phyloP scores from a whole-genome alignment of 2,888 invertebrate genomes.

The Epinotia brunnichana region DNA sequence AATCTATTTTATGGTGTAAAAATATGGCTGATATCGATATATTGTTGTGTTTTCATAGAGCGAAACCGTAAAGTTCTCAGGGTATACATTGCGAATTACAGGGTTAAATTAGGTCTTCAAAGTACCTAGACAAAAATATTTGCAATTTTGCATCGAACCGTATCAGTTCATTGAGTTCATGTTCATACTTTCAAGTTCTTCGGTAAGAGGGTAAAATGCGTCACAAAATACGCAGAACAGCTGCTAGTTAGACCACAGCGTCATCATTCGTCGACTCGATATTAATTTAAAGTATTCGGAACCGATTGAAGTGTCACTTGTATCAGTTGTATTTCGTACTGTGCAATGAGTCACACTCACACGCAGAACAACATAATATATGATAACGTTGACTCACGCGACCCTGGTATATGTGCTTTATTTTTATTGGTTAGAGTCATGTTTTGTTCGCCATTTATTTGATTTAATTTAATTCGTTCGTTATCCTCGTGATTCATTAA shows the following conservation, averaged over 20 bases:
- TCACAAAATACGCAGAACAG: no score
- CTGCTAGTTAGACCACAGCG: not conserved
- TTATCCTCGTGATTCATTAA: not conserved
- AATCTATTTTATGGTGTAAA: no score
- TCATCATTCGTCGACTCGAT: not conserved
- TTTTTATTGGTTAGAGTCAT: constrained; percentile 9
- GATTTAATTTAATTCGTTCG: not conserved
- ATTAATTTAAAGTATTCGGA: not conserved
- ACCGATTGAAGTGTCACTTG: not conserved
- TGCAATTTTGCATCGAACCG: no score
- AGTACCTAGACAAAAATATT: no score
- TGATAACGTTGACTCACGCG: constrained; percentile 20
- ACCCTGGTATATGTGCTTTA: constrained; percentile 20
- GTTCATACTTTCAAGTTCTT: no score
- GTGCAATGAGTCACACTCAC: constrained; percentile 10
- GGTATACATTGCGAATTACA: no score
- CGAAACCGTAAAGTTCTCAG: no score
- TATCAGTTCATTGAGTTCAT: no score
- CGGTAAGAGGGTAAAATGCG: no score
- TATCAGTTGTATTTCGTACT: not conserved
- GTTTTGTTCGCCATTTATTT: not conserved
- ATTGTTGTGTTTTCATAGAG: no score
- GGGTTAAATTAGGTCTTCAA: no score
- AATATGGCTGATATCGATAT: no score
- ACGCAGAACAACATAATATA: not conserved